Conservation (phyloP, 2,113 vertebrate species). For the Perognathus longimembris region DNA sequence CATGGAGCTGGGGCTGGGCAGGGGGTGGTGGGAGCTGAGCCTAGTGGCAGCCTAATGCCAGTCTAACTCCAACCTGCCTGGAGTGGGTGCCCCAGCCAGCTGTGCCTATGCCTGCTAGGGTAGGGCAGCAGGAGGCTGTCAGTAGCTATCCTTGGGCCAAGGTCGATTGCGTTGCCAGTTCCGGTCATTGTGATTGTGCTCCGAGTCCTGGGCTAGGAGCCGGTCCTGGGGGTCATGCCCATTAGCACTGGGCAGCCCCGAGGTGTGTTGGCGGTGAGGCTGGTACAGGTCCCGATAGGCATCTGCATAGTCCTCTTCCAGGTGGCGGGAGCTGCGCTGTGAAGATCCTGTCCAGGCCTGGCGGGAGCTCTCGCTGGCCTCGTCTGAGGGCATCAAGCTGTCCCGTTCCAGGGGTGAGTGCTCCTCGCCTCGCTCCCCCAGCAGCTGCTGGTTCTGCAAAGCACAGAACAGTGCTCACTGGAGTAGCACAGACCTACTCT, state of each 20-base stretch:
- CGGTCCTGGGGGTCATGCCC: conserved; percentile 93
- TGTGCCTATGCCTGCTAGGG: conserved; percentile 52
- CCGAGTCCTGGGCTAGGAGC: conserved; percentile 92
- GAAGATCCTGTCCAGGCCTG: conserved; percentile 86
- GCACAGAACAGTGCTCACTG: neutral
- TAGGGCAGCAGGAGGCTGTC: conserved; percentile 72
- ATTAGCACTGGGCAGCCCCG: conserved; percentile 90
- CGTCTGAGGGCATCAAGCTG: conserved; percentile 96
- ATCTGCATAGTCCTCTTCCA: conserved; percentile 88
- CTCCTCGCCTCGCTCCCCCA: conserved; percentile 87
- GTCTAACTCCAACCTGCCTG: conserved; percentile 74
- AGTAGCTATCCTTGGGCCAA: conserved; percentile 97
- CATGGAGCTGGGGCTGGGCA: conserved; percentile 68
- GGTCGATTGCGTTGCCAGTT: conserved; percentile 95
- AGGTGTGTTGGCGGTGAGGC: conserved; percentile 91
- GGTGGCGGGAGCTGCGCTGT: conserved; percentile 88
- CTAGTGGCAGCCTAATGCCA: conserved; percentile 79
- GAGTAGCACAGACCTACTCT: neutral
- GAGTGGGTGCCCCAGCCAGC: conserved; percentile 55
- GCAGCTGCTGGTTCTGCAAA: conserved; percentile 85
- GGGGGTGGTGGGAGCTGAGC: conserved; percentile 69
- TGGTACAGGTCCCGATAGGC: conserved; percentile 95
- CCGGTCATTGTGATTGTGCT: conserved; percentile 93
- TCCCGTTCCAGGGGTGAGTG: conserved; percentile 95
- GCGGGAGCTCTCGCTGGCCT: conserved; percentile 93